Evolutionary conservation across 2,888 invertebrate genomes (phyloP).

Genomic region (Craniophora ligustri): DNA sequence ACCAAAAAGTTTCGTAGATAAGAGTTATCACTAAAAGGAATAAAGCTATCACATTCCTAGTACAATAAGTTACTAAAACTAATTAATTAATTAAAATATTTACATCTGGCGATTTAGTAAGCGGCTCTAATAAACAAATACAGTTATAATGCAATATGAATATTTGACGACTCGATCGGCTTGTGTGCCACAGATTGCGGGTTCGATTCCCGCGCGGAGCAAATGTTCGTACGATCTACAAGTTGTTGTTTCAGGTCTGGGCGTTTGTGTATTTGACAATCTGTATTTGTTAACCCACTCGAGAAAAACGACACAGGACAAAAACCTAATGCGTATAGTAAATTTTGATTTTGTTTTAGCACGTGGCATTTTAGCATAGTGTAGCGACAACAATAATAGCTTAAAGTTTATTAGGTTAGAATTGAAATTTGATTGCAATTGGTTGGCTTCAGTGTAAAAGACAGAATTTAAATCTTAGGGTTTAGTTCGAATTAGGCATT

Average conservation of each 20-base stretch:
- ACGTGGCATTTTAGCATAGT: too few species aligned
- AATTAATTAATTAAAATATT: constrained; percentile 60
- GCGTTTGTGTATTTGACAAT: too few species aligned
- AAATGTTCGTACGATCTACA: too few species aligned
- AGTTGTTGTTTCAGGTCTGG: too few species aligned
- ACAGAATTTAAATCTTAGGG: background rate
- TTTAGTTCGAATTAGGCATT: background rate
- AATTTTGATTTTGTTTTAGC: too few species aligned
- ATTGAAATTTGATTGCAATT: background rate
- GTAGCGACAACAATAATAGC: background rate
- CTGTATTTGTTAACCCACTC: too few species aligned
- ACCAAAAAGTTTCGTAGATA: constrained; percentile 40
- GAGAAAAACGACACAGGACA: too few species aligned
- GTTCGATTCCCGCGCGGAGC: too few species aligned
- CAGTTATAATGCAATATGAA: background rate
- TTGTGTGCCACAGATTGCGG: too few species aligned
- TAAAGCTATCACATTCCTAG: constrained; percentile 84
- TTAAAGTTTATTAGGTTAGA: background rate
- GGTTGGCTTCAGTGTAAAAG: too few species aligned
- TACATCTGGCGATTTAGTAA: constrained; percentile 58
- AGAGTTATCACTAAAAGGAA: constrained; percentile 63
- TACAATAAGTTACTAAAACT: constrained; percentile 80
- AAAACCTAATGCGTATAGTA: too few species aligned
- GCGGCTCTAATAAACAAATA: constrained; percentile 1
- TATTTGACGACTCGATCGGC: too few species aligned